phyloP scores from a whole-genome alignment of 2,113 vertebrate genomes.

The Hyaena hyaena region DNA sequence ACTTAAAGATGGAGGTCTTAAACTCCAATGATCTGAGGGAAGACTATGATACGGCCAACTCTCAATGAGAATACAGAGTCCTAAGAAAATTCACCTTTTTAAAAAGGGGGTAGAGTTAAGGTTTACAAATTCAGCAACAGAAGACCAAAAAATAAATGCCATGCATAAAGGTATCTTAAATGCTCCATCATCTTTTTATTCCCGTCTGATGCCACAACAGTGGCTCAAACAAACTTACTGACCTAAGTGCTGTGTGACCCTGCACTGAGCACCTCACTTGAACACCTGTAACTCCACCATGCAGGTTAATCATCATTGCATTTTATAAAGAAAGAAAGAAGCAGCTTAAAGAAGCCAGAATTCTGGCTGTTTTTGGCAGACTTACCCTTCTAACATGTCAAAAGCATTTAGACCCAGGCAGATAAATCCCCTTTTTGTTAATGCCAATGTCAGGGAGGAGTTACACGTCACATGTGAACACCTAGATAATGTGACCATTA shows the following conservation, averaged over 20 bases:
- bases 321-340: constrained; percentile 11
- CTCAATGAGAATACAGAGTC: not conserved
- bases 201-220: not conserved
- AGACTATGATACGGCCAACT: not conserved
- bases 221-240: not conserved
- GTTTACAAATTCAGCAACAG: constrained; percentile 28
- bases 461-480: not conserved
- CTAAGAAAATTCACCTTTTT: not conserved
- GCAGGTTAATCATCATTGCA: not conserved
- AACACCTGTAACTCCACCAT: not conserved
- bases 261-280: not conserved
- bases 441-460: not conserved
- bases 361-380: not conserved
- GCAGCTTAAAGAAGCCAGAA: not conserved
- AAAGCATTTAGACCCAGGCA: not conserved
- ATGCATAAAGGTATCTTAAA: not conserved
- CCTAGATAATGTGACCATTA: not conserved
- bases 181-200: not conserved
- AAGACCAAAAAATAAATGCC: not conserved
- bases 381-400: not conserved
- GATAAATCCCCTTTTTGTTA: not conserved
- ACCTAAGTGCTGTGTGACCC: not conserved
- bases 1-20: not conserved
- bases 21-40: not conserved
- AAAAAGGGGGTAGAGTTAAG: not conserved